Base-by-base conservation (phyloP, 2,888 invertebrate genomes). In the Eurytoma californica region DNA sequence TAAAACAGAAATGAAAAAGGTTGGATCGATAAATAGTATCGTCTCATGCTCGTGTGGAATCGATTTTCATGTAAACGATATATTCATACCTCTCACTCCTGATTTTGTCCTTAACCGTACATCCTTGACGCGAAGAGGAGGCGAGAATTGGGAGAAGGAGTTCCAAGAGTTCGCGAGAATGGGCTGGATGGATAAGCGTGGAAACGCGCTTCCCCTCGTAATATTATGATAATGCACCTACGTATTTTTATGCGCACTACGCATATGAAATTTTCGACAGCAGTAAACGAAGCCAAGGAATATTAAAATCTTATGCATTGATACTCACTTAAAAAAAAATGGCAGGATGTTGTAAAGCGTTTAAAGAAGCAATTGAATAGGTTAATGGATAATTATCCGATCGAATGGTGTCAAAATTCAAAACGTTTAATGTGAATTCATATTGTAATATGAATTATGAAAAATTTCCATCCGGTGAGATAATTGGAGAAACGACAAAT, bases 201-300 rank as follows among this genome's bases (percentile, higher is more conserved):
- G 83, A 81, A 83, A 70, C 84, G 83, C 84, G 85, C 83, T 83
- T 83, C 85, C 80, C 83, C 76, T 77, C 65, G 67, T 73, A 83
- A 85, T 86, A 87, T 88, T 88, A 88, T 88, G 87, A 87, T 88
- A 88, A 88, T 88, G 86, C 85, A 87, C 86, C 87, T 87, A 30
- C 13, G 86, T 87, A 88, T 88, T 88, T 87, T 86, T 88, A 87
- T 85, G 86, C 86, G 86, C 84, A 39, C 58, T 30, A 47, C 84
- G 9, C 9, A 39, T 39, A n/a, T 47, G 82, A 85, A 86, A 83
- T 83, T 39, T 76, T 68, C 77, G 57, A 72, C 51, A 63, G 24
- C 20, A 9, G 69, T 63, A 80, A 79, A 82, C 77, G 80, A 79
- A 80, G 82, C 84, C 80, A 80, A 83, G 82, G 39, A 39, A 39